Evolutionary conservation across 2,797 vertebrate species (phyloP), one percentile per base, ranked within the genome.

Genomic region (Hylomyscus alleni): DNA sequence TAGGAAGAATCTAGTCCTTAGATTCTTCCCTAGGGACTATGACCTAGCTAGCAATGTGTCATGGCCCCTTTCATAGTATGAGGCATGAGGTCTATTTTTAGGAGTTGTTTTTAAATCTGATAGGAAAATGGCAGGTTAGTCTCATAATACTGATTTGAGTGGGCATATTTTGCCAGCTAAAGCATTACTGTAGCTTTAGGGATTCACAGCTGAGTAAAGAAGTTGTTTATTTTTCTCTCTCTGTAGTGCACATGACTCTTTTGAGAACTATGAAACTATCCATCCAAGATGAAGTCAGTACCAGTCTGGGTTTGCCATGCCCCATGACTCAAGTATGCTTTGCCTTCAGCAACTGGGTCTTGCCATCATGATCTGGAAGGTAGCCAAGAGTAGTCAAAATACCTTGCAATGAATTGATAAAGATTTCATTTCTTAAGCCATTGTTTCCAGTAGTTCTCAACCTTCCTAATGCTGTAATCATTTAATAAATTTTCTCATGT

Each of bases 1-100:
- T n/a, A n/a, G n/a, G n/a, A n/a, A n/a, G n/a, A n/a, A n/a, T n/a
- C n/a, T n/a, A n/a, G n/a, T n/a, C n/a, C n/a, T n/a, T 60, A 26
- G 1, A 19, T 69, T 69, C 34, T n/a, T n/a, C 34, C 2, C 34
- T 85, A 13, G 47, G 13, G 34, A n/a, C 34, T 52, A 69, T 52
- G 22, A 15, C 7, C 52, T 52, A 69, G 22, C 19, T 6, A 69
- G 11, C 1, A 1, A n/a, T 26, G 84, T 0, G 1, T n/a, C 13
- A 52, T 69, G 47, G 20, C 20, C 34, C 20, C 20, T 65, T 82
- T 82, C 22, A 65, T 7, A 31, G 20, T 52, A 52, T 24, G 14
- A 37, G 4, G 47, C 7, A 17, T 17, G 7, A 15, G 31, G 15
- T 69, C 29, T 34, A 69, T 69, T 20, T 52, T 69, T 9, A n/a